These are phyloP conservation scores for Osmoderma eremita DNA, from an alignment of 2,888 invertebrate genomes.

Conservation along the genomic window DNA sequence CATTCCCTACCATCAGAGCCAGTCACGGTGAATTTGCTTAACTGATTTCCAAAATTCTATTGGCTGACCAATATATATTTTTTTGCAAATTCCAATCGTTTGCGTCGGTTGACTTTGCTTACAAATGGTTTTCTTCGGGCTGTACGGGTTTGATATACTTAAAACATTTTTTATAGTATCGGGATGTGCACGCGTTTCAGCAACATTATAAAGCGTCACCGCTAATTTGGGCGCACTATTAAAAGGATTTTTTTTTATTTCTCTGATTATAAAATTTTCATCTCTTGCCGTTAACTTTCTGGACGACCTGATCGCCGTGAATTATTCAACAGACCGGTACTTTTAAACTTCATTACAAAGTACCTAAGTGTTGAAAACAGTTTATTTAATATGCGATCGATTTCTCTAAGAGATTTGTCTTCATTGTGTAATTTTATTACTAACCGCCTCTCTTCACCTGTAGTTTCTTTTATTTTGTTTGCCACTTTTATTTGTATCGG, in stretches of 20 bases:
- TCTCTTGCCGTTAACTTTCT: conserved; percentile 13
- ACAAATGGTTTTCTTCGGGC: conserved; percentile 7
- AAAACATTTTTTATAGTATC: conserved; percentile 7
- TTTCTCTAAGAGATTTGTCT: conserved; percentile 1
- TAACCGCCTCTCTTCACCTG: neutral
- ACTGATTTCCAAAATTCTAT: neutral
- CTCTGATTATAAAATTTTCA: conserved; percentile 13
- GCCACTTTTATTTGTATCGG: conserved; percentile 5
- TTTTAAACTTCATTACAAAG: conserved; percentile 8
- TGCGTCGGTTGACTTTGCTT: neutral
- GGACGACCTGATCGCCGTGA: conserved; percentile 1
- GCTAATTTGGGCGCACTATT: conserved; percentile 5
- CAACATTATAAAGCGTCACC: neutral
- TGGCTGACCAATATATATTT: neutral
- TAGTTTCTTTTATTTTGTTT: conserved; percentile 8
- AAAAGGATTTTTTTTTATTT: conserved; percentile 7
- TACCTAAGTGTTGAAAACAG: conserved; percentile 1
- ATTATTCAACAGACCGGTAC: neutral
- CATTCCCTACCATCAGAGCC: neutral
- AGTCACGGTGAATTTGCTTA: conserved; percentile 8
- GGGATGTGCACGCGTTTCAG: neutral
- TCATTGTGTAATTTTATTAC: conserved; percentile 8
- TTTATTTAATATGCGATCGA: conserved; percentile 15
- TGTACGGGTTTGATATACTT: neutral
- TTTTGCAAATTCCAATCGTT: neutral